Conservation (phyloP, 2,797 vertebrate species). For the Dromococcyx pavoninus region DNA sequence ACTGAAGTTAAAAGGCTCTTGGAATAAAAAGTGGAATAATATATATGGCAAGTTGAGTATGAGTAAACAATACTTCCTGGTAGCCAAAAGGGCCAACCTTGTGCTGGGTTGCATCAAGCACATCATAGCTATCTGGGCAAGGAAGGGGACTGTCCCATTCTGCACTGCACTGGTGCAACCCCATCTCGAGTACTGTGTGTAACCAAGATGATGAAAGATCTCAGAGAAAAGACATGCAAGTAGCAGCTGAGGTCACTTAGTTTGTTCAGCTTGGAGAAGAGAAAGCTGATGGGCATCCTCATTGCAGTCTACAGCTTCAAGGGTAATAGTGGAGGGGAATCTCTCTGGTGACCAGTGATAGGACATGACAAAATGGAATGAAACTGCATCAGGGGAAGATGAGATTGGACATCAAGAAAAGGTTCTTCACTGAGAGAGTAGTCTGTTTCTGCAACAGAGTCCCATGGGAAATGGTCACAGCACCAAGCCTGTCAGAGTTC, state of each 20-base stretch:
- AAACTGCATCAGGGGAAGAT: background rate
- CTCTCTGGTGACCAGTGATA: background rate
- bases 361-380: rapidly evolving
- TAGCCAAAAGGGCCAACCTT: rapidly evolving
- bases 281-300: background rate
- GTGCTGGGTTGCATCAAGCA: background rate
- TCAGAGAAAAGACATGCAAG: background rate
- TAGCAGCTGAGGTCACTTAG: rapidly evolving
- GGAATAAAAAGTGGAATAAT: background rate
- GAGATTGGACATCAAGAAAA: background rate
- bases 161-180: rapidly evolving
- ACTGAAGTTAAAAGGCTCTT: background rate
- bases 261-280: background rate
- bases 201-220: background rate
- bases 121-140: rapidly evolving
- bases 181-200: rapidly evolving
- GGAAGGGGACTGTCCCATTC: rapidly evolving
- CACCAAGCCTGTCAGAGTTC: background rate
- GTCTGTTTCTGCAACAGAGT: rapidly evolving
- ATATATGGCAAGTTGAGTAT: background rate
- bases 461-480: background rate
- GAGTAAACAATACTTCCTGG: background rate
- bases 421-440: background rate
- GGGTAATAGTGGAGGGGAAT: rapidly evolving
- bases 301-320: rapidly evolving